Evolutionary conservation across 2,888 invertebrate genomes (phyloP).

Genomic region (Zeuzera pyrina): DNA sequence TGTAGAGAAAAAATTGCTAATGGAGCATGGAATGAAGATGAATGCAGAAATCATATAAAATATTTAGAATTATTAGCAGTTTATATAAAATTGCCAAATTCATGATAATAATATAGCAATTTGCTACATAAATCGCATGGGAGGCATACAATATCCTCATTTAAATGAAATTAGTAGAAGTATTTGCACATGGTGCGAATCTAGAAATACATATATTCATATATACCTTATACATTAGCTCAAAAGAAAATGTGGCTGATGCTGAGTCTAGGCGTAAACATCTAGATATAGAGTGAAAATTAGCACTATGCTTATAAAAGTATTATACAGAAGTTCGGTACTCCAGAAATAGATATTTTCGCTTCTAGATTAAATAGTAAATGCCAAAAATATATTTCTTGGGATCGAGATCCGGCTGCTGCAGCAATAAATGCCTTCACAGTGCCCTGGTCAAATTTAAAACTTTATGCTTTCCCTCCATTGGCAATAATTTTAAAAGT

Average conservation of each 20-base stretch:
- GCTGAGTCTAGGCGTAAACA: conserved; percentile 5
- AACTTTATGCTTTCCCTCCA: too few relatives aligned
- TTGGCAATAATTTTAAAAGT: too few relatives aligned
- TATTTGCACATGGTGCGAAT: conserved; percentile 6
- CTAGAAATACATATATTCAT: not conserved
- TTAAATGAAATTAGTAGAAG: too few relatives aligned
- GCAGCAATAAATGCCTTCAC: too few relatives aligned
- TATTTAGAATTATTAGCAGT: conserved; percentile 18
- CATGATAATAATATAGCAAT: conserved; percentile 17
- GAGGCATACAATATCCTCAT: too few relatives aligned
- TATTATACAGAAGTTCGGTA: too few relatives aligned
- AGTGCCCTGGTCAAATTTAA: too few relatives aligned
- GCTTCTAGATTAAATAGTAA: too few relatives aligned
- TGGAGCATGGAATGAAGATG: conserved; percentile 8
- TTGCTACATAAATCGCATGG: conserved; percentile 15
- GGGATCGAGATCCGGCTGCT: too few relatives aligned
- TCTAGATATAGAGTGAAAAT: conserved; percentile 4
- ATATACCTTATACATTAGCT: conserved; percentile 6
- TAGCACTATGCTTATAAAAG: not conserved
- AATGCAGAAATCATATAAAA: conserved; percentile 15
- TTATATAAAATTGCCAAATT: conserved; percentile 13
- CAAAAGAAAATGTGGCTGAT: conserved; percentile 7
- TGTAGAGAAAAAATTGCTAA: conserved; percentile 10
- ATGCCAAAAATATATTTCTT: too few relatives aligned
- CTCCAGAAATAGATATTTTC: too few relatives aligned